Evolutionary conservation across 1,140 invertebrate species (phyloP).

Genomic region (Lutraria rhynchaena): DNA sequence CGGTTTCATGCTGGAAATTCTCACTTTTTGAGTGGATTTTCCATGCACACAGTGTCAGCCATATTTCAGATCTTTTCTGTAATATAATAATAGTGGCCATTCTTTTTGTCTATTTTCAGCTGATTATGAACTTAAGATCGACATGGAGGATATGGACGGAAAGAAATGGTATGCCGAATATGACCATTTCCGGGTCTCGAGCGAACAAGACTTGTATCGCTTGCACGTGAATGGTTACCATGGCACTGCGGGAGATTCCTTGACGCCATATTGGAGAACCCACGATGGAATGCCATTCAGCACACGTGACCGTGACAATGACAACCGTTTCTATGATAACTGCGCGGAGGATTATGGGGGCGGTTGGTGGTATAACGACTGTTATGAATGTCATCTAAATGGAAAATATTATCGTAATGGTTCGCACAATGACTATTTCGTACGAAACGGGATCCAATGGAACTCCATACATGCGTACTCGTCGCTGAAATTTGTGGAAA

Average conservation of each 20-base stretch:
- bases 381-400: slow-evolving; percentile 96
- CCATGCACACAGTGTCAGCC: too few relatives aligned
- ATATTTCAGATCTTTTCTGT: too few relatives aligned
- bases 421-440: slow-evolving; percentile 79
- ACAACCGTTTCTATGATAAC: slow-evolving; percentile 87
- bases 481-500: slow-evolving; percentile 78
- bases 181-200: slow-evolving; percentile 87
- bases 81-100: too few relatives aligned
- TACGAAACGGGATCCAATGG: slow-evolving; percentile 81
- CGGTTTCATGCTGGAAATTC: too few relatives aligned
- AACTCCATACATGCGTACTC: slow-evolving; percentile 79
- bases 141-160: slow-evolving; percentile 86
- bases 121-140: slow-evolving; percentile 85
- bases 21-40: too few relatives aligned
- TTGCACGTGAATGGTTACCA: slow-evolving; percentile 86
- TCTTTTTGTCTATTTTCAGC: slow-evolving; percentile 65
- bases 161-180: slow-evolving; percentile 85
- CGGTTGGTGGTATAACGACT: slow-evolving; percentile 87
- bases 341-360: slow-evolving; percentile 86
- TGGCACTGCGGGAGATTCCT: slow-evolving; percentile 84
- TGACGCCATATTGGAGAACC: slow-evolving; percentile 77
- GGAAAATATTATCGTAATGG: slow-evolving; percentile 88
- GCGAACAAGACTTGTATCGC: slow-evolving; percentile 87
- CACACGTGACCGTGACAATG: slow-evolving; percentile 88
- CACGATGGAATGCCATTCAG: slow-evolving; percentile 89